Evolutionary conservation across 2,797 vertebrate genomes (phyloP).

Genomic region (Chelmon rostratus): DNA sequence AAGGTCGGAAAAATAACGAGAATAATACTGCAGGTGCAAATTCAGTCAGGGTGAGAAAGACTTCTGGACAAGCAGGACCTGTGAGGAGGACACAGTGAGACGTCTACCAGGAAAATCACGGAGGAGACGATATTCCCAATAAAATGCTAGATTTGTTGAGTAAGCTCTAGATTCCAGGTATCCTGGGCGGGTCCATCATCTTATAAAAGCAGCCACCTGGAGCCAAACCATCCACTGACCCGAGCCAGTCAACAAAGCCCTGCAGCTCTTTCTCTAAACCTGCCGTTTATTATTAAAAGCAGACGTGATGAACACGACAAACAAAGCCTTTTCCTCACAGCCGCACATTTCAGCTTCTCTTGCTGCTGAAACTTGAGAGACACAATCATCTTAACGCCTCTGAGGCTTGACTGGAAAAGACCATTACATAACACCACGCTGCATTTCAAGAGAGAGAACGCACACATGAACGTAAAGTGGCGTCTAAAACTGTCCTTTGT

Average conservation of each 20-base stretch:
- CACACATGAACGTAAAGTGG: conserved; percentile 68
- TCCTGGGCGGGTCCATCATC: conserved; percentile 54
- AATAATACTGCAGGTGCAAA: neutral
- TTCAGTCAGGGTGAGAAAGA: neutral
- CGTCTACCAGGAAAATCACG: conserved; percentile 60
- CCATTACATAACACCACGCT: conserved; percentile 37
- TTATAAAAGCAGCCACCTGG: conserved; percentile 60
- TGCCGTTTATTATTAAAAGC: conserved; percentile 32
- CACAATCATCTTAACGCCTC: conserved; percentile 9
- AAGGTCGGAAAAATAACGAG: neutral
- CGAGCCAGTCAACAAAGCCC: conserved; percentile 35
- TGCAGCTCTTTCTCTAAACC: conserved; percentile 19
- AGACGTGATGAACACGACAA: conserved; percentile 11
- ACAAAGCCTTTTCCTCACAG: conserved; percentile 26
- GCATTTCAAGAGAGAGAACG: conserved; percentile 47
- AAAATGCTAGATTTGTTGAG: conserved; percentile 86
- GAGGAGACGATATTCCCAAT: conserved; percentile 73
- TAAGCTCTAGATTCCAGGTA: conserved; percentile 85
- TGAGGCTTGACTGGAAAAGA: conserved; percentile 27
- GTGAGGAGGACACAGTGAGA: conserved; percentile 20
- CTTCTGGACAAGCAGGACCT: neutral
- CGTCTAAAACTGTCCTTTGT: conserved; percentile 55
- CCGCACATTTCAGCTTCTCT: conserved; percentile 21
- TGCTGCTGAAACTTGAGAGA: conserved; percentile 38
- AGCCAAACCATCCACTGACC: conserved; percentile 65